phyloP scores from a whole-genome alignment of 2,113 vertebrate species.

The Suncus etruscus region DNA sequence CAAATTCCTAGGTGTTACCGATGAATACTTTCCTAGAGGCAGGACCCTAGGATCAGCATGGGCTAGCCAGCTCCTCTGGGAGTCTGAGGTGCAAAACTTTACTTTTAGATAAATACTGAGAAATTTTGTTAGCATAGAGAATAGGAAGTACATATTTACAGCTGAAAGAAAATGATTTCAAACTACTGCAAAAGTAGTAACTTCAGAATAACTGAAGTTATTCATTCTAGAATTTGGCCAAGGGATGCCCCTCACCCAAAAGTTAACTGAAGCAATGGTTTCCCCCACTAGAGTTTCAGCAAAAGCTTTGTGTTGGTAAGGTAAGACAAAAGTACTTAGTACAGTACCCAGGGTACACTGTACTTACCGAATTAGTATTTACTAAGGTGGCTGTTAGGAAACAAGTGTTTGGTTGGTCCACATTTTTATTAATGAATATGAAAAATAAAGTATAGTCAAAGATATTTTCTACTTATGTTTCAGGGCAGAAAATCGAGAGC shows the following conservation, averaged over 20 bases:
- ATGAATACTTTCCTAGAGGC: neutral
- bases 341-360: too few relatives aligned
- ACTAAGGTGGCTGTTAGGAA: neutral
- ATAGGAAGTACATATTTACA: slow-evolving; percentile 7
- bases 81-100: neutral
- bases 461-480: neutral
- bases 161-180: slow-evolving; percentile 18
- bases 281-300: slow-evolving; percentile 34
- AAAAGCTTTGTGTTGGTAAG: slow-evolving; percentile 20
- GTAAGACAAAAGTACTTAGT: neutral
- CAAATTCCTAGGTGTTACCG: neutral
- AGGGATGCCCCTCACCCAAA: neutral
- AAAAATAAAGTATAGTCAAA: neutral
- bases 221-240: slow-evolving; percentile 36
- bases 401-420: neutral
- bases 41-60: neutral
- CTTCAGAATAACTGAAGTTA: slow-evolving; percentile 9
- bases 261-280: slow-evolving; percentile 5
- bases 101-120: neutral
- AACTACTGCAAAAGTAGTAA: neutral
- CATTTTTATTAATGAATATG: neutral
- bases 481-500: neutral
- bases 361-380: neutral
- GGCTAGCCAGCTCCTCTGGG: neutral
- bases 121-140: neutral